Base-by-base conservation (phyloP, 2,113 vertebrate genomes). In the Brachyhypopomus occidentalis region DNA sequence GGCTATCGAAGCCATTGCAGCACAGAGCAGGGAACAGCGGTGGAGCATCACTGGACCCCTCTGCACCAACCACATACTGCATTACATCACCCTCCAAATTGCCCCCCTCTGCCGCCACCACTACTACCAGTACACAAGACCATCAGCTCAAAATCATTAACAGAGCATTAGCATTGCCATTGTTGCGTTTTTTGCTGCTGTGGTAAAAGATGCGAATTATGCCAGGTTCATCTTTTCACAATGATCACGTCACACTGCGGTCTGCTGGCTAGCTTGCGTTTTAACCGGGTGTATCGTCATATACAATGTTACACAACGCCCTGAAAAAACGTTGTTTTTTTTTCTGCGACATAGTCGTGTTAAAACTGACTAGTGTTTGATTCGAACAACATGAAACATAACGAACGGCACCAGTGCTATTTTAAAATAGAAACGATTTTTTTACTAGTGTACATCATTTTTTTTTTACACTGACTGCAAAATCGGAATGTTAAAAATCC, bases 1-100 rank as follows among this genome's bases (percentile, higher is more conserved):
- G 22, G 62, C 78, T 66, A 69, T 48, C 81, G 88, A 78, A 88
- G 87, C 89, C 89, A 90, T 88, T 87, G 88, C 90, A 89, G 87
- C 86, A 80, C 78, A 85, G 89, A 89, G 89, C 89, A 89, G 81
- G 89, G 88, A 84, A 88, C 27, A 72, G 69, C 19, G 14, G 62
- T 38, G 62, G 76, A 60, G 58, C 1, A 3, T 60, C 19, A 34
- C 34, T 41, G 66, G 66, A 38, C 34, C 66, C 64, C 71, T 84
- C 72, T 86, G 85, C 85, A 72, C 74, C 82, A 86, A 77, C 70
- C 45, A 14, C 72, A 71, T n/a, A 77, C 25, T 55, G 75, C 78
- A 87, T 85, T 83, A 87, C 81, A 83, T 83, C 83, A 77, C 63
- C 75, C 67, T 82, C 70, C 59, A 59, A 74, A 41, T 20, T 27